Percentiles rank a stretch among this genome's conserved stretches.
phyloP scores from a whole-genome alignment of 1,140 invertebrate genomes.

The Dinoponera quadriceps region DNA sequence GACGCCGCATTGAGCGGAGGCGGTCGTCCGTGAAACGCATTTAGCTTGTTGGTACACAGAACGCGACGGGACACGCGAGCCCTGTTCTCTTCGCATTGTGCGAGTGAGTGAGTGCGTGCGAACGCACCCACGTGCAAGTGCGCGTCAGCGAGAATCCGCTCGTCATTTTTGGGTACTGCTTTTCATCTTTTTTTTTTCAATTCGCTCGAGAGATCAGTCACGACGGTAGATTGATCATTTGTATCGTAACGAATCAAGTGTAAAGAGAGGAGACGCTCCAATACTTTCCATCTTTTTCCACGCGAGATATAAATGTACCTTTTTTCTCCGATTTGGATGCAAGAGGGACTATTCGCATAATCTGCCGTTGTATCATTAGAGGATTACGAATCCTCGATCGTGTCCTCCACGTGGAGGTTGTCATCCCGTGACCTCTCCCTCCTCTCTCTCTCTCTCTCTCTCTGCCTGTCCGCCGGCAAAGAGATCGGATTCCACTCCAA shows the following conservation, averaged over 20 bases:
- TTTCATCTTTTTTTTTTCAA: not conserved
- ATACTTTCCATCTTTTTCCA: no score
- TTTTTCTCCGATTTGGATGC: slow-evolving; percentile 3
- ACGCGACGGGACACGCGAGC: slow-evolving; percentile 80
- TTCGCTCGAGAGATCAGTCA: no score
- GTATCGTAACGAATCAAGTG: not conserved
- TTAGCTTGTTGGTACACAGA: slow-evolving; percentile 85
- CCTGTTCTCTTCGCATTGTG: slow-evolving; percentile 57
- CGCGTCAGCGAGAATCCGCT: slow-evolving; percentile 1
- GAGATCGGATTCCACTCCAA: slow-evolving; percentile 58
- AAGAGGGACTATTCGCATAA: slow-evolving; percentile 59
- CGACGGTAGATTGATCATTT: not conserved
- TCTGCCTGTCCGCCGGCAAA: slow-evolving; percentile 35
- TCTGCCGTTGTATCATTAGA: slow-evolving; percentile 76
- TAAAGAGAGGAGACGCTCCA: not conserved
- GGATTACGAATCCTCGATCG: slow-evolving; percentile 68
- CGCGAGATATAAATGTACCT: no score
- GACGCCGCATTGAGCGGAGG: slow-evolving; percentile 80
- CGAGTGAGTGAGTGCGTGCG: slow-evolving; percentile 15
- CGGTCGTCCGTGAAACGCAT: slow-evolving; percentile 85
- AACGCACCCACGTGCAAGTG: slow-evolving; percentile 52
- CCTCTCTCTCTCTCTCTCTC: slow-evolving; percentile 26
- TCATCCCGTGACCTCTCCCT: not conserved
- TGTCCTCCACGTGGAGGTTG: slow-evolving; percentile 7
- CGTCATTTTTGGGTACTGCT: slow-evolving; percentile 24